phyloP scores from a whole-genome alignment of 2,113 vertebrate species.

The Sylvia atricapilla region DNA sequence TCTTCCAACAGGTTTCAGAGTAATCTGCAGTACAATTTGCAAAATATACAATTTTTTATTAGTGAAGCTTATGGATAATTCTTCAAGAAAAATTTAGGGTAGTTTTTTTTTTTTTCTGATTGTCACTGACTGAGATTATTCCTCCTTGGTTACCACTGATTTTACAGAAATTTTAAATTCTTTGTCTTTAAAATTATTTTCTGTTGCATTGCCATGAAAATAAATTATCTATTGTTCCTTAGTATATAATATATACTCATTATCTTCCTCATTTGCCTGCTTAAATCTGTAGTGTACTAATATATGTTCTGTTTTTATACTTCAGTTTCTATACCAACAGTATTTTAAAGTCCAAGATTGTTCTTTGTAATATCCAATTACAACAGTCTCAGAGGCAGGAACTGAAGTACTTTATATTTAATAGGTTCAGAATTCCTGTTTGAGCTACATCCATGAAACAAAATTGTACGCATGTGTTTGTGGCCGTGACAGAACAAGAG shows the following conservation, averaged over 20 bases:
- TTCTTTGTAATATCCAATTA: neutral
- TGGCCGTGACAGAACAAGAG: neutral
- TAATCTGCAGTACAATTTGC: neutral
- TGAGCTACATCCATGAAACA: neutral
- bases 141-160: neutral
- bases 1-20: neutral
- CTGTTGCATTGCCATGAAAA: neutral
- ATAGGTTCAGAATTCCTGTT: neutral
- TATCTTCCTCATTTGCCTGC: neutral
- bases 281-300: neutral
- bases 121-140: neutral
- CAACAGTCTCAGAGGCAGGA: neutral
- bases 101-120: neutral
- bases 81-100: neutral
- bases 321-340: neutral
- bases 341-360: neutral
- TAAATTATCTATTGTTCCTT: neutral
- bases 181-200: neutral
- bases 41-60: neutral
- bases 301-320: neutral
- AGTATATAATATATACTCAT: neutral
- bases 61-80: neutral
- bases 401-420: neutral
- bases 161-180: neutral
- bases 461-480: neutral